Evolutionary conservation across 2,888 invertebrate species (phyloP), one percentile per base, ranked within the genome.

Genomic region (Diaprepes abbreviatus): DNA sequence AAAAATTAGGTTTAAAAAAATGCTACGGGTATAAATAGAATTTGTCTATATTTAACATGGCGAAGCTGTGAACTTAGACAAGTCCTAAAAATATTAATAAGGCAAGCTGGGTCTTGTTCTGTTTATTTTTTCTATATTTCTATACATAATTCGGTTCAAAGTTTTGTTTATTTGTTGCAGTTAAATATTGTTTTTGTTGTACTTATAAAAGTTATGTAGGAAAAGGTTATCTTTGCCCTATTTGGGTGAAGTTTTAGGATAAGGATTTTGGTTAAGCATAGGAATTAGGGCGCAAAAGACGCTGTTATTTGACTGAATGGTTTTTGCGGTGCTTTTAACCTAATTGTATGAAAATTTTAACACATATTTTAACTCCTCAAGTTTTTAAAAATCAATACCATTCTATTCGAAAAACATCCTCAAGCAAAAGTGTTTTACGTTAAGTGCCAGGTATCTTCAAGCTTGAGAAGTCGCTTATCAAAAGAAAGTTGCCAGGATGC

Each of bases 151-250:
- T 58, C 43, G 58, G 58, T 60, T 60, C 10, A 64, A 58, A 43
- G 28, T 68, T 68, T 60, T 35, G 57, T 68, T 63, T 63, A 68
- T 68, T 68, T 68, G 68, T 68, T 68, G 68, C 68, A 63, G 68
- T 68, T 63, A 63, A 55, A 68, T 35, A 60, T 35, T 63, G 38
- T 62, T 68, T 50, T 67, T 45, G 68, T 68, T 68, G 68, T 68
- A 68, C 68, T 68, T 68, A 68, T 48, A 62, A 14, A 62, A 63
- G 19, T 62, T 63, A 68, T 43, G 24, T 68, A 63, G 62, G 48
- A 68, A 67, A 57, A 62, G 57, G 62, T 68, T 62, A 62, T 68
- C 40, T 68, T 62, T 31, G 36, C 55, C 17, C 38, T 28, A 16
- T 10, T 6, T 2, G 50, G 43, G 36, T 31, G 21, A 48, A 62